These are phyloP conservation scores for Montipora capricornis DNA, from an alignment of 64 coral and sea anemone genomes.

Conservation along the genomic window DNA sequence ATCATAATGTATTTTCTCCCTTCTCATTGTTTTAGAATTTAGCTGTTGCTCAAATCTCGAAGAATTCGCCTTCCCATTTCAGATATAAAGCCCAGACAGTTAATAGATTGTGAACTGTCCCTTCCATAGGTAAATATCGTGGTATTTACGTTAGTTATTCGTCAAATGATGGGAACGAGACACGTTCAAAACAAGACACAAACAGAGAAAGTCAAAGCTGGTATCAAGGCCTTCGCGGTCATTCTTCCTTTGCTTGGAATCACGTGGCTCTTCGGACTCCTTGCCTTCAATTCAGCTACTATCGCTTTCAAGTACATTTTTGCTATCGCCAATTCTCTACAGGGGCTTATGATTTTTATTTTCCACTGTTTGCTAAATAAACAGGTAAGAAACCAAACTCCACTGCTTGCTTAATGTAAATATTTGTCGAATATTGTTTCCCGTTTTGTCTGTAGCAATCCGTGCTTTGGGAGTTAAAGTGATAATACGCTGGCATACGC, in stretches of 20 bases:
- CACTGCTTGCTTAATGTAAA: too few relatives aligned
- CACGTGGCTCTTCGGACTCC: slow-evolving; percentile 71
- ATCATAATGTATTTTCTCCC: too few relatives aligned
- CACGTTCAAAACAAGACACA: slow-evolving; percentile 65
- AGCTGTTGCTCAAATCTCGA: neutral
- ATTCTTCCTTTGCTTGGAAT: slow-evolving; percentile 72
- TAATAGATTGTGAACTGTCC: neutral
- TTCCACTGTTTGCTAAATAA: slow-evolving; percentile 70
- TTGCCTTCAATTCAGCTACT: slow-evolving; percentile 28
- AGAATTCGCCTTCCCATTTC: neutral
- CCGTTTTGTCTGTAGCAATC: too few relatives aligned
- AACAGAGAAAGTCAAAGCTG: slow-evolving; percentile 56
- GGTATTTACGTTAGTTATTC: slow-evolving; percentile 54
- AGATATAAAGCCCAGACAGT: too few relatives aligned
- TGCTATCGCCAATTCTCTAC: slow-evolving; percentile 56
- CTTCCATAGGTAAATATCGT: slow-evolving; percentile 57
- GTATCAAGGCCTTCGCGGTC: slow-evolving; percentile 67
- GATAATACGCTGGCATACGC: too few relatives aligned
- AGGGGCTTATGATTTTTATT: slow-evolving; percentile 78
- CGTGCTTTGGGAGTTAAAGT: too few relatives aligned
- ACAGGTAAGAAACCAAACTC: slow-evolving; percentile 33
- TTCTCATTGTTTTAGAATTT: neutral
- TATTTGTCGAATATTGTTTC: too few relatives aligned
- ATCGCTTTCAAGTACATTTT: slow-evolving; percentile 65
- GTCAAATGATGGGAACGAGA: slow-evolving; percentile 77